A percentile compares a stretch with the other conserved stretches of the same genome.
Evolutionary conservation across 53 echinoderm and acorn worm genomes (phyloP).

Genomic region (Stichopus horrens): DNA sequence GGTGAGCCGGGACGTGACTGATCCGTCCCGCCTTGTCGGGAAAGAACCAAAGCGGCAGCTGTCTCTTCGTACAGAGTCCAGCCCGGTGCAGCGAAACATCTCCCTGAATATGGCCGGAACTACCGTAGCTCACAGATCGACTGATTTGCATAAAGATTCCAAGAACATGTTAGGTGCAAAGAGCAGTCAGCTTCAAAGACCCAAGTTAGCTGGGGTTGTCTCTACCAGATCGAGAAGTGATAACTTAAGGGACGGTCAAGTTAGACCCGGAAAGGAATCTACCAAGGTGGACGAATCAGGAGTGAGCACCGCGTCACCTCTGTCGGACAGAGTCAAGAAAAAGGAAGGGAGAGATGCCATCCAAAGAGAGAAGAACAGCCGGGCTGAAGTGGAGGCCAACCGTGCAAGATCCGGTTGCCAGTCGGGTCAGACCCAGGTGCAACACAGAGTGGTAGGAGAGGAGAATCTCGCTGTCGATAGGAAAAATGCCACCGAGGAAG

Average conservation of each 20-base stretch:
- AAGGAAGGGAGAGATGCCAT: neutral
- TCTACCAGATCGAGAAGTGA: neutral
- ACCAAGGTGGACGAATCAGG: neutral
- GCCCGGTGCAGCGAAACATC: neutral
- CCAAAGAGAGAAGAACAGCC: neutral
- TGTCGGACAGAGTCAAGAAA: neutral
- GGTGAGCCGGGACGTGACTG: neutral
- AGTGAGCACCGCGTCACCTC: neutral
- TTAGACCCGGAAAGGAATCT: neutral
- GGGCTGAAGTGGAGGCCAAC: neutral
- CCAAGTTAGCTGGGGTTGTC: neutral
- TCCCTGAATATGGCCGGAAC: neutral
- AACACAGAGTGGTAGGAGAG: neutral
- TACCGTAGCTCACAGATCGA: neutral
- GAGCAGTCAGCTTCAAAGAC: neutral
- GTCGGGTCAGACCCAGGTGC: neutral
- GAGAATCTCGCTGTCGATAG: neutral
- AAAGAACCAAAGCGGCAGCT: neutral
- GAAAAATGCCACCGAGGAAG: neutral
- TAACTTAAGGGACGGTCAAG: neutral
- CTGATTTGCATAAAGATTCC: neutral
- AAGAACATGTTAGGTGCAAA: neutral
- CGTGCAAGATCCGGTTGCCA: neutral
- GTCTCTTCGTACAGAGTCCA: neutral
- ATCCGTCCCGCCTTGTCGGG: neutral